Base-by-base conservation (phyloP, 2,113 vertebrate species). In the Sander vitreus region DNA sequence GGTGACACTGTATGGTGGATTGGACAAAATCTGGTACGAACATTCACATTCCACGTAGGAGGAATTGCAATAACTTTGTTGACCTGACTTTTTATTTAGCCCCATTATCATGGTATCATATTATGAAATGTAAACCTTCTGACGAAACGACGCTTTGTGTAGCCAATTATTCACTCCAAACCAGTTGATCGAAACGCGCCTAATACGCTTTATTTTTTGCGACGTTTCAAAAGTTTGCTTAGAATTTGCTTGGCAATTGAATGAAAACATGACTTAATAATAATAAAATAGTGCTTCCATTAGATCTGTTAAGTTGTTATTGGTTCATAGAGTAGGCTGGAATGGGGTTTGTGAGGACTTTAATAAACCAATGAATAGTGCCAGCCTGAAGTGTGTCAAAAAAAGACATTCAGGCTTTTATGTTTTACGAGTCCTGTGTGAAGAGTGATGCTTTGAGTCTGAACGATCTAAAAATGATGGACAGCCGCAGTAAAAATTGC, bases 361-460 rank as follows among this genome's bases (percentile, higher is more conserved):
- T 73, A 87, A 83, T 87, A 91, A 91, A 83, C 88, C 70, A 70
- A 30, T 68, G 75, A 81, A 21, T 66, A 64, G 71, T 90, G 79
- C 85, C 91, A 87, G 78, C 76, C 81, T 71, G 58, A 72, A 43
- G 27, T 48, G 54, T 50, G 43, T 88, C 76, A 89, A 92, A 80
- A 80, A 85, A 80, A 82, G 63, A 81, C 63, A 87, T 84, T 69
- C 51, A 83, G 80, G 76, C 88, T 88, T 93, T 92, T 55, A 85
- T 91, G 83, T 92, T 93, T 92, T 92, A 92, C 27, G 83, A 90
- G 73, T 86, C 67, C 66, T 78, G 70, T 89, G 74, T 87, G 83
- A 85, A 88, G 86, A 87, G 55, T 79, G 83, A 83, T 78, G 89
- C 78, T 85, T 81, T 53, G 39, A 87, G 71, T 79, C 70, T 72